Conservation (phyloP, 1,140 invertebrate species). For the Triops cancriformis region DNA sequence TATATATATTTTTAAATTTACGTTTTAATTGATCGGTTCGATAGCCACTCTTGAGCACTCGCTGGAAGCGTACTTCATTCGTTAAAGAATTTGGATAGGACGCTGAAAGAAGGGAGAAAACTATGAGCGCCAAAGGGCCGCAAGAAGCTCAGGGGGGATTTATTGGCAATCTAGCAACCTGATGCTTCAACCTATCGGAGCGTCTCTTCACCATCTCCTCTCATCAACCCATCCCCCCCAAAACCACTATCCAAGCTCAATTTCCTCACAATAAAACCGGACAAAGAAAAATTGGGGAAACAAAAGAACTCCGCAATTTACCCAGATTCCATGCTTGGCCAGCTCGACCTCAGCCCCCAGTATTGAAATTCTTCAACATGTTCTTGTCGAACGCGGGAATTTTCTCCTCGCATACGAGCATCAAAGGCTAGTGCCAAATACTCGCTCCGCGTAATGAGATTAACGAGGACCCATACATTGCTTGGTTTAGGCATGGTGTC, state of each 20-base stretch:
- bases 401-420: background rate
- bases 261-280: background rate
- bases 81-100: too few relatives aligned
- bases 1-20: too few relatives aligned
- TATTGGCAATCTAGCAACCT: slow-evolving; percentile 13
- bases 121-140: background rate
- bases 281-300: background rate
- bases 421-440: background rate
- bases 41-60: too few relatives aligned
- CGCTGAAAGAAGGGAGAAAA: background rate
- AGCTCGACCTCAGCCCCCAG: background rate
- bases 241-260: slow-evolving; percentile 10
- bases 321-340: background rate
- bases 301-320: background rate
- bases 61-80: too few relatives aligned
- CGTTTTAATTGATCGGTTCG: too few relatives aligned
- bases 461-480: background rate
- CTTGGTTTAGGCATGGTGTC: background rate
- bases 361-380: background rate
- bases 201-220: background rate
- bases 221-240: background rate
- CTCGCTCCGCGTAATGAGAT: background rate
- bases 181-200: background rate
- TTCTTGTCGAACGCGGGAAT: background rate
- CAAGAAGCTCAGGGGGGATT: background rate